Conservation (phyloP, 2,888 invertebrate species). For the Erebia palarica region DNA sequence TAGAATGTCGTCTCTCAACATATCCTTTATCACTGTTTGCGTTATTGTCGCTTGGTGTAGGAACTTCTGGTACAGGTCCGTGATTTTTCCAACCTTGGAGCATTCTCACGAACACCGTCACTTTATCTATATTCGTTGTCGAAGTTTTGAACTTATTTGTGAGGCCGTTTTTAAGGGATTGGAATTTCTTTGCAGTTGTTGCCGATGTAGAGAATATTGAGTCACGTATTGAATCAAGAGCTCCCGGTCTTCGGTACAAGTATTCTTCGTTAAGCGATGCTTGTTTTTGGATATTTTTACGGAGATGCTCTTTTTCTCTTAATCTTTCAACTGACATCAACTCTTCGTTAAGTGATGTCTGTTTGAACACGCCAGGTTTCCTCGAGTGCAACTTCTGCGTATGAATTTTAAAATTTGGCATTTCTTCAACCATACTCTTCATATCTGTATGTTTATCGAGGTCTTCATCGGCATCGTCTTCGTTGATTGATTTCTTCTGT, state of each 20-base stretch:
- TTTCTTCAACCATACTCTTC: conserved; percentile 84
- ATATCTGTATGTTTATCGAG: conserved; percentile 87
- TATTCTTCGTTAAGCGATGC: conserved; percentile 94
- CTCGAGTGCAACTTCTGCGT: conserved; percentile 71
- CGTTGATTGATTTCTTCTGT: conserved; percentile 92
- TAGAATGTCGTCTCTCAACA: conserved; percentile 88
- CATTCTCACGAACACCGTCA: conserved; percentile 92
- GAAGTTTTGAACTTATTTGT: conserved; percentile 92
- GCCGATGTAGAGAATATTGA: conserved; percentile 88
- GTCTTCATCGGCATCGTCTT: conserved; percentile 86
- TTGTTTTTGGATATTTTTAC: conserved; percentile 93
- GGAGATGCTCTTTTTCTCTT: conserved; percentile 90
- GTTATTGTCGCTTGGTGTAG: conserved; percentile 74
- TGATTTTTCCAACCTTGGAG: conserved; percentile 90
- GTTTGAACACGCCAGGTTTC: conserved; percentile 87
- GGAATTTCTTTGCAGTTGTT: conserved; percentile 88
- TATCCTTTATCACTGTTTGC: conserved; percentile 69
- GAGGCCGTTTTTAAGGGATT: conserved; percentile 90
- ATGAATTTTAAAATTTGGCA: conserved; percentile 85
- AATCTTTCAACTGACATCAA: conserved; percentile 93
- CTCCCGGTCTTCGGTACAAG: conserved; percentile 85
- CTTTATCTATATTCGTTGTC: conserved; percentile 92
- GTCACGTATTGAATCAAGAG: conserved; percentile 87
- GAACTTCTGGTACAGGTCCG: conserved; percentile 76
- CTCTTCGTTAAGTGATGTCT: conserved; percentile 94